These are phyloP conservation scores for Spheniscus mendiculus DNA, from an alignment of 2,113 vertebrate species.

Conservation along the genomic window DNA sequence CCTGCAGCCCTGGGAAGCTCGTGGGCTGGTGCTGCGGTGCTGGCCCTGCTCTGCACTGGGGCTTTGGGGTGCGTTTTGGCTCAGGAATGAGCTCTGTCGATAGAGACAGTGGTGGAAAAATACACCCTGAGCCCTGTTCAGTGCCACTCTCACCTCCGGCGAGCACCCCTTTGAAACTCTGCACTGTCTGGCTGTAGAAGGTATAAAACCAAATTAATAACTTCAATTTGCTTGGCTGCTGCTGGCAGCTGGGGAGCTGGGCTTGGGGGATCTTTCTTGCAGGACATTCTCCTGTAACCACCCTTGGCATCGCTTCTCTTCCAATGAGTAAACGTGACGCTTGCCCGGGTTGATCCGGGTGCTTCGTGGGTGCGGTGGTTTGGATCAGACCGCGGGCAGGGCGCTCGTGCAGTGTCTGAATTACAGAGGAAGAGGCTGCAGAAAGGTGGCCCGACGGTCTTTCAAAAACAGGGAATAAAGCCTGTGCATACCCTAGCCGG, in stretches of 20 bases:
- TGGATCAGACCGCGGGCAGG: background rate
- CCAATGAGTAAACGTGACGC: fast-evolving
- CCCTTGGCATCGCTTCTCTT: background rate
- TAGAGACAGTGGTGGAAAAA: background rate
- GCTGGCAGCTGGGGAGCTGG: background rate
- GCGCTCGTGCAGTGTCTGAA: fast-evolving
- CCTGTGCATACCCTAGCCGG: fast-evolving
- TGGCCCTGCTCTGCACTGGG: fast-evolving
- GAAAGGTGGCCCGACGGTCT: background rate
- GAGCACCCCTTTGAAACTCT: background rate
- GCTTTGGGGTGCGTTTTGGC: background rate
- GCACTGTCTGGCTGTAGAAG: background rate
- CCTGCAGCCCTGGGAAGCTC: background rate
- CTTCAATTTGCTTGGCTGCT: background rate
- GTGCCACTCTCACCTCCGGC: background rate
- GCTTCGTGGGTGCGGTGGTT: fast-evolving
- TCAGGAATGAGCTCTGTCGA: background rate
- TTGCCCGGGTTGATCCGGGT: fast-evolving
- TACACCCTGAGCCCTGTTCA: background rate
- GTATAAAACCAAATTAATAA: background rate
- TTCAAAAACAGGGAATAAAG: background rate
- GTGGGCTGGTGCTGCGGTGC: background rate
- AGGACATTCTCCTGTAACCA: background rate
- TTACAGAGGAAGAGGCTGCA: background rate
- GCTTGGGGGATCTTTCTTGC: background rate